Evolutionary conservation across 1,140 invertebrate species (phyloP), one percentile per base, ranked within the genome.

Genomic region (Drosophila rhopaloa): DNA sequence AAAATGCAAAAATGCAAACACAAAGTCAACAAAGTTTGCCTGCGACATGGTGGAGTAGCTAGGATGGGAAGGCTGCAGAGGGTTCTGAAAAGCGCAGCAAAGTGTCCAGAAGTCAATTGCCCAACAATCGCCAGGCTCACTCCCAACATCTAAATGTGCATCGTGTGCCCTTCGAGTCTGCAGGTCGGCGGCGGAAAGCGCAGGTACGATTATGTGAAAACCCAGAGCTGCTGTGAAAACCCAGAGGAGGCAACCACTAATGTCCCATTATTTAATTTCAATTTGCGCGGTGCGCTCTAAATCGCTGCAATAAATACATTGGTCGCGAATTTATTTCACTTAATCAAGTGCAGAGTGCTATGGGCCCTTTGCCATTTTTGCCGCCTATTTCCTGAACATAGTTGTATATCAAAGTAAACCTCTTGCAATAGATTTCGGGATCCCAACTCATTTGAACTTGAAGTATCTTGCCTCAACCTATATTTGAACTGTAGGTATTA

Each of bases 261-360:
- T 83, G 56, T 63, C 24, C 24, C 47, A 47, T 65, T 54, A 89
- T 89, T 88, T 88, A 88, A 89, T 88, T 89, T 89, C 84, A 89
- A 88, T 88, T 88, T 83, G 76, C 74, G 67, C 72, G 56, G 43
- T 50, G 48, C 11, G 65, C 68, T 71, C 84, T 71, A 88, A 88
- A 88, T 88, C 67, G 79, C 61, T 77, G 83, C 79, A 24, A 24
- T 88, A 88, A 88, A 88, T 88, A 80, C 82, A 88, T 88, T 88
- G 77, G 81, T 54, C 44, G 46, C n/a, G 37, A 13, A 58, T 73
- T 79, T 66, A 68, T 81, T 81, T 55, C 70, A 80, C 76, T 61
- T 29, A 48, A 57, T 11, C 27, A 24, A 24, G 24, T 24, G 3
- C 24, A 24, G 24, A 24, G 24, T 24, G 24, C 3, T 24, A 24